Conservation (phyloP, 30 jellyfish, hydroid and myxozoan genomes). For the Aurelia sp. region DNA sequence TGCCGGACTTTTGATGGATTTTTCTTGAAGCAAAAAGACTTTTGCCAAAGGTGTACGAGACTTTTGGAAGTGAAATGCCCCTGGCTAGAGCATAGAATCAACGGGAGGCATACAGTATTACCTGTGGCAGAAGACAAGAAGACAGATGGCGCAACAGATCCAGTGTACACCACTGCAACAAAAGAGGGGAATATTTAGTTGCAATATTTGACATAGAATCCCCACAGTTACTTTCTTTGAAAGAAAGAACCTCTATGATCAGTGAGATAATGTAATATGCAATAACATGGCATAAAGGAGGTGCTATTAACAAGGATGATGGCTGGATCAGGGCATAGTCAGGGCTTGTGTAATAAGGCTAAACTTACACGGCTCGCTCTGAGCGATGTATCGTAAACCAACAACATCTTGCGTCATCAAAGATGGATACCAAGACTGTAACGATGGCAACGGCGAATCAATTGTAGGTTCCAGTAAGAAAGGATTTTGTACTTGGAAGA, state of each 20-base stretch:
- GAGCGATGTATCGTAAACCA: conserved; percentile 51
- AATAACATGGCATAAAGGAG: too few relatives aligned
- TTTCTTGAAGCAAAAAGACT: too few relatives aligned
- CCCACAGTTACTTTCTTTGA: too few relatives aligned
- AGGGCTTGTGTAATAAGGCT: background rate
- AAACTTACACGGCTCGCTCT: conserved; percentile 67
- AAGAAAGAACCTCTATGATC: too few relatives aligned
- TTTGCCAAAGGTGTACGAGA: too few relatives aligned
- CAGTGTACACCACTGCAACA: conserved; percentile 51
- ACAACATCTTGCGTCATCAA: conserved; percentile 74
- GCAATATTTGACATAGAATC: too few relatives aligned
- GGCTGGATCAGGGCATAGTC: too few relatives aligned
- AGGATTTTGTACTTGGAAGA: conserved; percentile 46
- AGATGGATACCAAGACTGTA: conserved; percentile 83
- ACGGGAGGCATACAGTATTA: background rate
- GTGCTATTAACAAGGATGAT: background rate
- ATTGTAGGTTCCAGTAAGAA: conserved; percentile 32
- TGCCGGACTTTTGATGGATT: too few relatives aligned
- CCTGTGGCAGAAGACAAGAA: conserved; percentile 72
- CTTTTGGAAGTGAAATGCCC: too few relatives aligned
- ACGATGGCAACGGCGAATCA: conserved; percentile 72
- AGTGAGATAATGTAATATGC: too few relatives aligned
- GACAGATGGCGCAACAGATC: conserved; percentile 64
- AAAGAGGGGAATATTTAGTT: background rate
- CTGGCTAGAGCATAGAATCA: too few relatives aligned